Base-by-base conservation (phyloP, 2,888 invertebrate genomes). In the Cordilura impudica region DNA sequence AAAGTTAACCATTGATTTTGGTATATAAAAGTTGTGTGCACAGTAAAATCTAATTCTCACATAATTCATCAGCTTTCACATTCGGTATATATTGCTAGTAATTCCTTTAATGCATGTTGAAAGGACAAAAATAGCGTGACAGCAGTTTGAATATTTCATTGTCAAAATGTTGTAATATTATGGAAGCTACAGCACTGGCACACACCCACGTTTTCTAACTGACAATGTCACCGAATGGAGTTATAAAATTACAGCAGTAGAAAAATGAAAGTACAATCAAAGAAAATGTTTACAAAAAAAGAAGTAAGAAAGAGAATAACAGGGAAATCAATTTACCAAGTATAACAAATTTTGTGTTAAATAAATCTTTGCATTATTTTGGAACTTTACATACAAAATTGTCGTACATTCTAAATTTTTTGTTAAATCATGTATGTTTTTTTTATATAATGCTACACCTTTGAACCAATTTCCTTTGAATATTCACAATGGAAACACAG, bases 21-120 rank as follows among this genome's bases (percentile, higher is more conserved):
- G 31, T 23, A 58, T 74, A 60, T 67, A 31, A 60, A 60, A 53
- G 49, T 45, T 53, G 53, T 60, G 31, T 80, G n/a, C n/a, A n/a
- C n/a, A 87, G 83, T 85, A 87, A 87, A 86, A 87, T 87, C 86
- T 86, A 84, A 86, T 87, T 86, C 87, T 86, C 85, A 87, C 88
- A 87, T 87, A 87, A 87, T 85, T 87, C 86, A 87, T 84, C 86
- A 83, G 84, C 84, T 85, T 84, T 85, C 84, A 86, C 84, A 85
- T 83, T 85, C 53, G 18, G n/a, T 51, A n/a, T 6, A 16, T n/a
- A n/a, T n/a, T n/a, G n/a, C 61, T 47, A 61, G 10, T n/a, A 67
- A 53, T 53, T n/a, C n/a, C n/a, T n/a, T 53, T 66, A 74, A 23
- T 74, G 61, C 14, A 60, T 60, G 67, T 66, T 58, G 56, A 60